Conservation (phyloP, 2,797 vertebrate genomes). For the Miichthys miiuy region DNA sequence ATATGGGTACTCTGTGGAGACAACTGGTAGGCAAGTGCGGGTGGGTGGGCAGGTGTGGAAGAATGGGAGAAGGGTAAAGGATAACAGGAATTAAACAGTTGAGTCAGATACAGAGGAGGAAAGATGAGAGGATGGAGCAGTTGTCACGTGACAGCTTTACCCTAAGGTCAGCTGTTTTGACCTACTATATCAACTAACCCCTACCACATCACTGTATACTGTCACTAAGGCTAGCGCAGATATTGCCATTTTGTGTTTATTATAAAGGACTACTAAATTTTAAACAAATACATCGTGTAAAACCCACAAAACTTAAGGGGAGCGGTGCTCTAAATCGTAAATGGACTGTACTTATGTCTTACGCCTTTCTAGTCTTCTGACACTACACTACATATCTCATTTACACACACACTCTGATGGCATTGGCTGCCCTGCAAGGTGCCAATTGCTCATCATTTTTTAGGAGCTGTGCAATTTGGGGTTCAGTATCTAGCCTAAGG, state of each 20-base stretch:
- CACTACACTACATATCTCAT: no score
- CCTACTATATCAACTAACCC: neutral
- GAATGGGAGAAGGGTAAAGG: conserved; percentile 1
- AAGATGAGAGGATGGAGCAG: neutral
- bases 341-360: no score
- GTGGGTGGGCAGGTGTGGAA: conserved; percentile 24
- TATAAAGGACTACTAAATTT: neutral
- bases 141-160: conserved; percentile 1
- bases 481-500: no score
- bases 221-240: neutral
- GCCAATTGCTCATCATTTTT: no score
- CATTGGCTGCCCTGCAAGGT: no score
- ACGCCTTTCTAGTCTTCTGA: no score
- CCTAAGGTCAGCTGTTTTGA: neutral
- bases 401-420: no score
- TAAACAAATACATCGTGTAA: neutral
- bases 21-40: conserved; percentile 1
- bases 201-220: neutral
- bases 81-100: conserved; percentile 27
- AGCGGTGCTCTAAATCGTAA: no score
- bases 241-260: neutral
- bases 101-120: neutral
- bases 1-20: conserved; percentile 5
- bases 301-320: neutral
- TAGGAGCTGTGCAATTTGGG: no score